Conservation (phyloP, 1,140 invertebrate species). For the Elysia chlorotica region DNA sequence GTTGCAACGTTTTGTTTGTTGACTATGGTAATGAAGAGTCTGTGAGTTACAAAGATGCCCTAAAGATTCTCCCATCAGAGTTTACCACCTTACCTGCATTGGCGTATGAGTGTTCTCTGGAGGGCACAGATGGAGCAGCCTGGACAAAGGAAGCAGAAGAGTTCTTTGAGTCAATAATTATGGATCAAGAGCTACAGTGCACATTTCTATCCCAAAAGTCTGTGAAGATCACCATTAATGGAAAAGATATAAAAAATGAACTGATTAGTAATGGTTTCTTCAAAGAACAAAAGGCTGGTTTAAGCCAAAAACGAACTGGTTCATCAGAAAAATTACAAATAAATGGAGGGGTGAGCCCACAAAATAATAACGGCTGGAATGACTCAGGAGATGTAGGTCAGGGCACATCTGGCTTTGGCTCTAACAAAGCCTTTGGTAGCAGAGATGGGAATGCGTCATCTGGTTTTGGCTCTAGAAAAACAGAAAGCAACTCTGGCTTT, state of each 20-base stretch:
- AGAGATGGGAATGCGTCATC: not conserved
- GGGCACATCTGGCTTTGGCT: not conserved
- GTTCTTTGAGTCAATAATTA: conserved; percentile 16
- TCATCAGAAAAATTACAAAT: too few relatives aligned
- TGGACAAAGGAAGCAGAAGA: conserved; percentile 22
- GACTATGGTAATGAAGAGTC: conserved; percentile 68
- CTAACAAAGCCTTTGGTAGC: not conserved
- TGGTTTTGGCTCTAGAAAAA: not conserved
- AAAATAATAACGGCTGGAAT: not conserved
- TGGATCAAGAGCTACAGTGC: conserved; percentile 25
- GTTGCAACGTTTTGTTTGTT: conserved; percentile 77
- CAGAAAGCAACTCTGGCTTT: not conserved
- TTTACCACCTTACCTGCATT: conserved; percentile 28
- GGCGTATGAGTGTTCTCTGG: conserved; percentile 36
- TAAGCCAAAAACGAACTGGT: too few relatives aligned
- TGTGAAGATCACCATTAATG: conserved; percentile 1
- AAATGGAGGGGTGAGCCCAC: not conserved
- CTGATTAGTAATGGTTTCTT: conserved; percentile 24
- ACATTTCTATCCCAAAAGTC: conserved; percentile 13
- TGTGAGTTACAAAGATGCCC: conserved; percentile 15
- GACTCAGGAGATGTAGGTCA: not conserved
- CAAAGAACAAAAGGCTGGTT: not conserved
- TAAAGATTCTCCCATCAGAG: conserved; percentile 19
- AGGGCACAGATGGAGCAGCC: conserved; percentile 17
- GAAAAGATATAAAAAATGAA: not conserved